Evolutionary conservation across 2,888 invertebrate genomes (phyloP).

Genomic region (Eurois occulta): DNA sequence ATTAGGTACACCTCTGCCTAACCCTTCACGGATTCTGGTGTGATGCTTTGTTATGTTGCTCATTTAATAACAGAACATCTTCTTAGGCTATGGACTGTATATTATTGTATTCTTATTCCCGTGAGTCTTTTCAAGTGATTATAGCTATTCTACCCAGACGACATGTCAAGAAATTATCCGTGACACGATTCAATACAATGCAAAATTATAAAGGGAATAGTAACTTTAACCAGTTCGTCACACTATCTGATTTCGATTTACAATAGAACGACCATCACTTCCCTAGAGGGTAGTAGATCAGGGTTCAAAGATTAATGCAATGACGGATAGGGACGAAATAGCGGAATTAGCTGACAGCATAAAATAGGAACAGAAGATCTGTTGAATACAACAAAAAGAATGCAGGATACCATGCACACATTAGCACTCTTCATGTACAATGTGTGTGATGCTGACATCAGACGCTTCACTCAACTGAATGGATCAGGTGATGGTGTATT

Average conservation of each 20-base stretch:
- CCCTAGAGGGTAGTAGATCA: conserved; percentile 26
- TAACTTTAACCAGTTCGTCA: conserved; percentile 7
- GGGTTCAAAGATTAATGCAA: conserved; percentile 26
- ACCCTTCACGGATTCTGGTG: background rate
- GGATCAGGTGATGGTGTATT: background rate
- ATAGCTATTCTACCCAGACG: background rate
- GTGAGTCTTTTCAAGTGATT: background rate
- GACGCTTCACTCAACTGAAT: background rate
- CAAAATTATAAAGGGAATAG: conserved; percentile 4
- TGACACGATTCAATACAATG: background rate
- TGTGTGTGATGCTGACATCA: background rate
- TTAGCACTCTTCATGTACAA: background rate
- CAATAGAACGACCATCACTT: background rate
- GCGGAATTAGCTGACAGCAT: background rate
- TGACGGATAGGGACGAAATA: conserved; percentile 4
- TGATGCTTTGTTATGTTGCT: background rate
- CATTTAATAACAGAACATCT: background rate
- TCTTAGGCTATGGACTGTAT: background rate
- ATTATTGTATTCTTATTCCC: background rate
- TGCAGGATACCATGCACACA: background rate
- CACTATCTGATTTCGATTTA: conserved; percentile 18
- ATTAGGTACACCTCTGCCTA: background rate
- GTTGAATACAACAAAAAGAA: background rate
- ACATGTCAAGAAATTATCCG: background rate
- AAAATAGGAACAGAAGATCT: background rate